These are phyloP conservation scores for Trisateles emortualis DNA, from an alignment of 2,888 invertebrate genomes.

Conservation along the genomic window DNA sequence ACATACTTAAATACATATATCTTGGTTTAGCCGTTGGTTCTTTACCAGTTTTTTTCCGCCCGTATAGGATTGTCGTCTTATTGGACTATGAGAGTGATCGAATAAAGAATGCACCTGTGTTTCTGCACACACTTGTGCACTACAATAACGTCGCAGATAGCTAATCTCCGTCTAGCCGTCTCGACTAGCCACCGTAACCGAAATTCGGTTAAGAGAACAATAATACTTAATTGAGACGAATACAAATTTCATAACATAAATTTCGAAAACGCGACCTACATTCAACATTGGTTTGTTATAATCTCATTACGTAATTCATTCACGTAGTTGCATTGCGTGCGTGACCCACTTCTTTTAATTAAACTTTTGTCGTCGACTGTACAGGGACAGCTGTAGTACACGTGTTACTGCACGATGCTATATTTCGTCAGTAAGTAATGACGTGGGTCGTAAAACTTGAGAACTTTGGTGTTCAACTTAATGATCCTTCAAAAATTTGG, in stretches of 20 bases:
- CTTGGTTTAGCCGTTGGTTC: too few species aligned
- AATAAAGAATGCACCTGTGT: too few species aligned
- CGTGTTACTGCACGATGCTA: conserved; percentile 45
- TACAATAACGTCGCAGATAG: too few species aligned
- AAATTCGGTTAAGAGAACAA: too few species aligned
- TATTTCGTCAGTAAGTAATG: conserved; percentile 45
- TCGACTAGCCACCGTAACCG: too few species aligned
- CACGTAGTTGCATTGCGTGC: conserved; percentile 26
- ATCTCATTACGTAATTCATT: conserved; percentile 21
- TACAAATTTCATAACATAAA: neutral
- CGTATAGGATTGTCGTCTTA: too few species aligned
- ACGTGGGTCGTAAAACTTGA: conserved; percentile 38
- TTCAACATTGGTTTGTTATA: conserved; percentile 13
- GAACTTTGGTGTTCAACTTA: conserved; percentile 33
- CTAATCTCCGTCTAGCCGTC: too few species aligned
- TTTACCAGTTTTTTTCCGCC: too few species aligned
- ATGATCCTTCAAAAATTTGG: conserved; percentile 34
- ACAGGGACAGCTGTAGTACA: conserved; percentile 64
- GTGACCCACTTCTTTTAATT: conserved; percentile 48
- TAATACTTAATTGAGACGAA: too few species aligned
- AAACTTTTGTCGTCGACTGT: conserved; percentile 54
- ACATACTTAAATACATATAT: too few species aligned
- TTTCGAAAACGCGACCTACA: neutral
- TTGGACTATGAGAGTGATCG: too few species aligned
- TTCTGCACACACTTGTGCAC: too few species aligned